Evolutionary conservation across 1,140 invertebrate genomes (phyloP).

Genomic region (Chrysomallon squamiferum): DNA sequence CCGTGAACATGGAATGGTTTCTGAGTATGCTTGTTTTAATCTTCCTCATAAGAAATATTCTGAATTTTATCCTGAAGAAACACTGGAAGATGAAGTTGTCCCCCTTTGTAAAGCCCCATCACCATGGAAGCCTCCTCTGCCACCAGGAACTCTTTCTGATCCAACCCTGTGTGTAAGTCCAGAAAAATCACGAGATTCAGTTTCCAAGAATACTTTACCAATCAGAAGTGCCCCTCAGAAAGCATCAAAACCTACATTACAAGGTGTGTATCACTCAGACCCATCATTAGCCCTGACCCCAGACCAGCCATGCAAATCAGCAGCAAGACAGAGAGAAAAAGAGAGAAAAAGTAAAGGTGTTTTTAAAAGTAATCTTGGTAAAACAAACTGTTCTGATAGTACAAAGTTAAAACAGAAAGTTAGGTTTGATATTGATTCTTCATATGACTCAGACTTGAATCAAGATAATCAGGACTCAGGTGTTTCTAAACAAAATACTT

Average conservation of each 20-base stretch:
- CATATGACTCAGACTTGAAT: not conserved
- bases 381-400: not conserved
- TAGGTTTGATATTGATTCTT: conserved; percentile 15
- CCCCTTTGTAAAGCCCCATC: conserved; percentile 16
- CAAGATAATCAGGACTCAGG: no score
- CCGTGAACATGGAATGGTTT: conserved; percentile 18
- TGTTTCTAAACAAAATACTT: not conserved
- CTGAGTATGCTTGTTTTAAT: conserved; percentile 22
- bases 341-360: not conserved
- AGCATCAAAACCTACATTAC: no score
- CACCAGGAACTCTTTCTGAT: conserved; percentile 18
- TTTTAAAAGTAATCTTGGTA: not conserved
- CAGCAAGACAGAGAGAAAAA: conserved; percentile 5
- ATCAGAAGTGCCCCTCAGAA: no score
- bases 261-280: conserved; percentile 3
- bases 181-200: conserved; percentile 1
- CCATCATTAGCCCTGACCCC: conserved; percentile 28
- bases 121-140: conserved; percentile 14
- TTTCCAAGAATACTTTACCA: no score
- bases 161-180: conserved; percentile 26
- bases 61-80: conserved; percentile 15
- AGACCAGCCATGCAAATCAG: conserved; percentile 17
- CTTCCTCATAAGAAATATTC: conserved; percentile 14
- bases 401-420: conserved; percentile 9
- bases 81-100: conserved; percentile 15